phyloP scores from a whole-genome alignment of 2,888 invertebrate genomes.

The Acanthosepion lycidas region DNA sequence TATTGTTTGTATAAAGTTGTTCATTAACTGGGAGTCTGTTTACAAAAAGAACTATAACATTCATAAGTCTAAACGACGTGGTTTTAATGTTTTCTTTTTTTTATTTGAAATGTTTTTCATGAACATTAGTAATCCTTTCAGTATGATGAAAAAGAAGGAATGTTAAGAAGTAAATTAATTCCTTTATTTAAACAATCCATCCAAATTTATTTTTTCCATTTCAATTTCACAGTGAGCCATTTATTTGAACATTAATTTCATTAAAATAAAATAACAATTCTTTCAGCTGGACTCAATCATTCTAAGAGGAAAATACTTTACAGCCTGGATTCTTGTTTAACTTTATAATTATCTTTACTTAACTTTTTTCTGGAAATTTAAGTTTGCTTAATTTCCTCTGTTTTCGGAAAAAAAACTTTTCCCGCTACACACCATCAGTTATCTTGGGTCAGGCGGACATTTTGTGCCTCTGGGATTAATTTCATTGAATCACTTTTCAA shows the following conservation, averaged over 20 bases:
- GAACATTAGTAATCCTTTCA: too few species aligned
- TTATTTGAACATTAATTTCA: neutral
- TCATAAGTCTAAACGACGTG: too few species aligned
- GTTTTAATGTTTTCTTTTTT: too few species aligned
- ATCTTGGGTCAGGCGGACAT: neutral
- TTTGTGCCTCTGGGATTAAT: neutral
- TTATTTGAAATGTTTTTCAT: too few species aligned
- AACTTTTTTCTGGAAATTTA: neutral
- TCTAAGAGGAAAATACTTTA: neutral
- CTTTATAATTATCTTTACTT: neutral
- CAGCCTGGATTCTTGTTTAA: neutral
- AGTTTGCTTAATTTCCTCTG: neutral
- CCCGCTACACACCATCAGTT: neutral
- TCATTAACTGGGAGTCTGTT: too few species aligned
- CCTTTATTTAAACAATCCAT: too few species aligned
- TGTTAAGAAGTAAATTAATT: too few species aligned
- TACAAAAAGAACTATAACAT: too few species aligned
- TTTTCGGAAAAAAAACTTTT: neutral
- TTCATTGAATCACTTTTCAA: neutral
- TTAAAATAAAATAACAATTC: neutral
- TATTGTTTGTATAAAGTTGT: too few species aligned
- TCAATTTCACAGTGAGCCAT: neutral
- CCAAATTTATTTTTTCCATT: too few species aligned
- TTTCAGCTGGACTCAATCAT: neutral
- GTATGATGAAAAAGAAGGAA: too few species aligned